Evolutionary conservation across 2,888 invertebrate species (phyloP), one percentile per base, ranked within the genome.

Genomic region (Polymixis flavicincta): DNA sequence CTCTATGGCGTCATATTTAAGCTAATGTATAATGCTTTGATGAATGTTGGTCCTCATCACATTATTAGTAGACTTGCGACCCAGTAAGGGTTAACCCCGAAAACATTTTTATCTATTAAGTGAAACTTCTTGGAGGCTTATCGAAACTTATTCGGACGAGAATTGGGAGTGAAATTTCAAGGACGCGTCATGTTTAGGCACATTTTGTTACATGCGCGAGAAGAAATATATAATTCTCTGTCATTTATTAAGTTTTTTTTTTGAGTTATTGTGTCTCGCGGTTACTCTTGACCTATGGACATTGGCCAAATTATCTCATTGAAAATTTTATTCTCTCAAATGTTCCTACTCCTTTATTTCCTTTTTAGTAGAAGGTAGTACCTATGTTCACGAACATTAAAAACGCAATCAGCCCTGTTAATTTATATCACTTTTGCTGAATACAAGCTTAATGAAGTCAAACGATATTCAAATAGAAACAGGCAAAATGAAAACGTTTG

Each of bases 361-460:
- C 32, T 54, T 11, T 11, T 59, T 19, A 45, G 8, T 19, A 59
- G 8, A 22, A 48, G 13, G 8, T 22, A 45, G 42, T 45, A 13
- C 2, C 2, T 11, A 28, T 13, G 1, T 22, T 28, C 13, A 48
- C 48, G 28, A 48, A 65, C 48, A 66, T 17, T 32, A 19, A n/a
- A 66, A 32, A 66, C 13, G 59, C 32, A 32, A 4, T 32, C 32
- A n/a, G 32, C 11, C n/a, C n/a, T 57, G 7, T 32, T 59, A 59
- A 59, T 59, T 32, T 66, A 32, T 66, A 32, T 32, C 28, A 25
- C 28, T 57, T 42, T 42, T 42, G 55, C 42, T 55, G 67, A 77
- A 32, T 42, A 63, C 28, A 52, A n/a, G 14, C 42, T 52, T 76
- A 50, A 75, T 76, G 32, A 66, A 66, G 52, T 52, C 32, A 66